A percentile compares a stretch with the other conserved stretches of the same genome.
phyloP scores from a whole-genome alignment of 2,797 vertebrate genomes.

The Picus viridis region DNA sequence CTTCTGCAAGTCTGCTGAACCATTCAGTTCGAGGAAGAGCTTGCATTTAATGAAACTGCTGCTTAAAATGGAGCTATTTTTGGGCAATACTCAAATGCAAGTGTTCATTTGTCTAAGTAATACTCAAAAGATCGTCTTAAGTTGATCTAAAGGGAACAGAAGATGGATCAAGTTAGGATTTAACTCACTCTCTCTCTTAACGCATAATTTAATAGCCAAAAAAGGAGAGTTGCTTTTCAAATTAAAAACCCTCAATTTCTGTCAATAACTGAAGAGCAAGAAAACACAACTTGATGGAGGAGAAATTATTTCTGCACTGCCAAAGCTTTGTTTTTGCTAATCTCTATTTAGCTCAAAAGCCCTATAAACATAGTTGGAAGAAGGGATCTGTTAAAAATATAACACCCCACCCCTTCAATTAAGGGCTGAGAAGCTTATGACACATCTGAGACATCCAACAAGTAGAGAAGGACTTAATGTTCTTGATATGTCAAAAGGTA shows the following conservation, averaged over 20 bases:
- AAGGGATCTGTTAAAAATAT: conserved; percentile 71
- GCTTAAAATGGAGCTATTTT: conserved; percentile 45
- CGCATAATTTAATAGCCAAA: neutral
- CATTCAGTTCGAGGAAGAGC: neutral
- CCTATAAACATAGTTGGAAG: conserved; percentile 61
- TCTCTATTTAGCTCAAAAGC: conserved; percentile 54
- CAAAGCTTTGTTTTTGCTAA: conserved; percentile 32
- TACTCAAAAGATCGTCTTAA: conserved; percentile 30
- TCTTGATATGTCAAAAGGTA: conserved; percentile 48
- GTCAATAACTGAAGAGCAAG: neutral
- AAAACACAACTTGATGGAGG: neutral
- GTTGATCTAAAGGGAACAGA: conserved; percentile 26
- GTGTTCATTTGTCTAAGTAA: conserved; percentile 11
- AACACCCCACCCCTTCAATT: conserved; percentile 70
- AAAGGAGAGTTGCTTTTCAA: conserved; percentile 15
- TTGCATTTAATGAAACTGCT: neutral
- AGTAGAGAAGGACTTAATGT: conserved; percentile 51
- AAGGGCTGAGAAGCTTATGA: conserved; percentile 68
- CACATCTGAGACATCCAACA: conserved; percentile 62
- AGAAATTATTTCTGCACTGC: neutral
- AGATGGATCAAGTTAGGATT: conserved; percentile 17
- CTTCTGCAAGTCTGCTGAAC: neutral
- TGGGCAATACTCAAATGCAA: conserved; percentile 14
- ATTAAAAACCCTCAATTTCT: neutral
- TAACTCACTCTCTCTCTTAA: conserved; percentile 1